These are phyloP conservation scores for Isichthys henryi DNA, from an alignment of 2,113 vertebrate genomes.

Conservation along the genomic window DNA sequence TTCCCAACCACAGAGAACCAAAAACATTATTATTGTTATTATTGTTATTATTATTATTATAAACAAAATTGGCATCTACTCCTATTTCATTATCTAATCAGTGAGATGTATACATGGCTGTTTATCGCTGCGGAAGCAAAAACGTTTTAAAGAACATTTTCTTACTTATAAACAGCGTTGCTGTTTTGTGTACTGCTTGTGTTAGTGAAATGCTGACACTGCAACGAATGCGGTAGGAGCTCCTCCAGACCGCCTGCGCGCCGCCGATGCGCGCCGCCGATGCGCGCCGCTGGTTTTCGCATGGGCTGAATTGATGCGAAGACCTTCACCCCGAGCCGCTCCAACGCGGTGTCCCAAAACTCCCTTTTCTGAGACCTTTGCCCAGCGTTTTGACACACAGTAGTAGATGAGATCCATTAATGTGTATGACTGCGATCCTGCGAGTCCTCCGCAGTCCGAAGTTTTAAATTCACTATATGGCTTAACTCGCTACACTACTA, in stretches of 20 bases:
- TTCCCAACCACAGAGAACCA: background rate
- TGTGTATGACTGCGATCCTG: background rate
- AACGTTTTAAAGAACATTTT: background rate
- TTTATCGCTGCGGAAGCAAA: background rate
- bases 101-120: background rate
- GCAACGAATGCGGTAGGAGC: background rate
- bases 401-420: background rate
- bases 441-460: background rate
- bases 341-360: background rate
- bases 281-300: background rate
- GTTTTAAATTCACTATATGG: background rate
- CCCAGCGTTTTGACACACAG: background rate
- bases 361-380: background rate
- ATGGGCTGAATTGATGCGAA: background rate
- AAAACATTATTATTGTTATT: background rate
- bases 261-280: background rate
- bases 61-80: background rate
- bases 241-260: background rate
- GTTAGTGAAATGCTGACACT: background rate
- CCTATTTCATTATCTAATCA: background rate
- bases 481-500: slow-evolving; percentile 1
- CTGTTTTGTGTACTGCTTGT: background rate
- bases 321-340: background rate
- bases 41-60: background rate
- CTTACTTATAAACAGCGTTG: background rate